These are phyloP conservation scores for Erebia epiphron DNA, from an alignment of 2,888 invertebrate species.

Conservation along the genomic window DNA sequence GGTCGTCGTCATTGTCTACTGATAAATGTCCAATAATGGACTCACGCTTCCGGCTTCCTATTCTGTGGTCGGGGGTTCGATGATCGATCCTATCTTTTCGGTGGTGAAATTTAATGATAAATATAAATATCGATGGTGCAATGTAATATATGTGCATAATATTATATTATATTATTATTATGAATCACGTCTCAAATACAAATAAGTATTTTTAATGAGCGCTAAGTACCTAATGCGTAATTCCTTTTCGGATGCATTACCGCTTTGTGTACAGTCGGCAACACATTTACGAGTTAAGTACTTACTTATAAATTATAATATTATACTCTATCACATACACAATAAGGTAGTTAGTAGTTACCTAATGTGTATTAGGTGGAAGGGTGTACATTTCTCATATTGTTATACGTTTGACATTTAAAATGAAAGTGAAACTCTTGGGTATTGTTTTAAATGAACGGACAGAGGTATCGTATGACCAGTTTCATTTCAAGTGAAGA, in stretches of 20 bases:
- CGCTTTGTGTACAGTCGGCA: conserved; percentile 4
- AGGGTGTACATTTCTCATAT: conserved; percentile 22
- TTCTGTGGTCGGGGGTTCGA: no score
- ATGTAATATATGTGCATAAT: no score
- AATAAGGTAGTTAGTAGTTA: conserved; percentile 12
- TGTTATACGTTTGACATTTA: conserved; percentile 35
- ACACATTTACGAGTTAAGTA: neutral
- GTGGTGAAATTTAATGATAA: no score
- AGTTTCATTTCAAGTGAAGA: conserved; percentile 1
- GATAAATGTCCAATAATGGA: no score
- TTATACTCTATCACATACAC: neutral
- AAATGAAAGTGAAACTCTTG: conserved; percentile 39
- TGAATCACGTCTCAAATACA: neutral
- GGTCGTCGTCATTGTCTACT: no score
- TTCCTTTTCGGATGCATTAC: conserved; percentile 14
- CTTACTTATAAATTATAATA: no score
- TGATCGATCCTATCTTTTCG: no score
- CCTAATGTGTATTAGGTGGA: conserved; percentile 7
- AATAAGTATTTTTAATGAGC: conserved; percentile 8
- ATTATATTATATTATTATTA: conserved; percentile 9
- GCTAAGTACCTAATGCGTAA: conserved; percentile 13
- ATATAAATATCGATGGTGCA: no score
- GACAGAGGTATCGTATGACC: conserved; percentile 36
- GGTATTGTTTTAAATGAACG: conserved; percentile 34
- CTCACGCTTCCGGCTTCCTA: no score